Base-by-base conservation (phyloP, 2,888 invertebrate species). In the Sinhomidia bicolor region DNA sequence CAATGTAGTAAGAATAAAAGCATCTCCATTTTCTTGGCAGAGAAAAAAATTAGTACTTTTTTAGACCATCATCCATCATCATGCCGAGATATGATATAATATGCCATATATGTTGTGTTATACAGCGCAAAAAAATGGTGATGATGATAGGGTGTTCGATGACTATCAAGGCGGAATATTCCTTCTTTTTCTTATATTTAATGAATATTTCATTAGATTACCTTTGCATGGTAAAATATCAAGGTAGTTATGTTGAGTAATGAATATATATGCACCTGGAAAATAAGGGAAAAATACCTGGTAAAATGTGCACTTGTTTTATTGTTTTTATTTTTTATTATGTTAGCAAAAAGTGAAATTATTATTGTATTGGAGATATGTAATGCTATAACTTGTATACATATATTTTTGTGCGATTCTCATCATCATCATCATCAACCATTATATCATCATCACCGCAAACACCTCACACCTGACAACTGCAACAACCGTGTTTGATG, bases 131-230 rank as follows among this genome's bases (percentile, higher is more conserved):
- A 20, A 20, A 6, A 57, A 17, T 17, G 14, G 54, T 54, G 51
- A n/a, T 51, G 29, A 29, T 62, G 65, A 65, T 65, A 36, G 65
- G 65, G 32, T 65, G 65, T 41, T 36, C 23, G 41, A 74, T 44
- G 17, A 10, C 14, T 23, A 74, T 74, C 74, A 44, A 20, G 47
- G 41, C 20, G 41, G 47, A 74, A 44, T 74, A 26, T 74, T 47
- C 10, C 29, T 62, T 26, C 10, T 14, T 29, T 62, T 62, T 62
- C 12, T 26, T 20, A 47, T 74, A n/a, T n/a, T n/a, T n/a, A n/a
- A n/a, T n/a, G 47, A 74, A 74, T 74, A 74, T 74, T 74, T 74
- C 74, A 74, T 74, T 9, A 47, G 23, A 74, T 74, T 74, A 47
- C 2, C 14, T 78, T 51, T 32, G 26, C 54, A 78, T 51, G 23